Conservation (phyloP, 2,113 vertebrate species). For the Sakesphorus luctuosus region DNA sequence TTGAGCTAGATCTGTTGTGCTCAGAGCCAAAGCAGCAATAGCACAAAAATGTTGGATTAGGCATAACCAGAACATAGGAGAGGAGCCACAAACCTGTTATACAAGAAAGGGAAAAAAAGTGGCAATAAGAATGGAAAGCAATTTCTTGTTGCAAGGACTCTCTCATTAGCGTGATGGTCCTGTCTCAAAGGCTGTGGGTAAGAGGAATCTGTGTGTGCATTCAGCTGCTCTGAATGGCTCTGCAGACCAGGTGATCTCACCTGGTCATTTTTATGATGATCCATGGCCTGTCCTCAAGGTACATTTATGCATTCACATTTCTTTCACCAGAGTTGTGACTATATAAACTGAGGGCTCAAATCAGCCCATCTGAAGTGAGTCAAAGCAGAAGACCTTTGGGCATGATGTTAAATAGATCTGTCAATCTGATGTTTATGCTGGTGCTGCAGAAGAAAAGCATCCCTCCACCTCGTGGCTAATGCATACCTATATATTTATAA, state of each 20-base stretch:
- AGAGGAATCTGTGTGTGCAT: background rate
- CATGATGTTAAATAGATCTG: background rate
- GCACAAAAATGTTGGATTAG: background rate
- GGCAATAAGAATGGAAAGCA: background rate
- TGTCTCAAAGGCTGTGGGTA: background rate
- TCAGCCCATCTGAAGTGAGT: background rate
- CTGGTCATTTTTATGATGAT: background rate
- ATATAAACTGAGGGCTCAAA: slow-evolving; percentile 10
- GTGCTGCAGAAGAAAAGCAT: background rate
- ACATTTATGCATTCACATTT: background rate
- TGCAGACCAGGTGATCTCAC: background rate
- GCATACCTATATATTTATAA: background rate
- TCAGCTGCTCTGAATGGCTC: background rate
- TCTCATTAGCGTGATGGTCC: background rate
- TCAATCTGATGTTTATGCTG: background rate
- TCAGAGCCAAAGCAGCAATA: background rate
- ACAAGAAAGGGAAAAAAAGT: background rate
- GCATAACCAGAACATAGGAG: background rate
- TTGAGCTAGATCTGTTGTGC: background rate
- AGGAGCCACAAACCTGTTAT: background rate
- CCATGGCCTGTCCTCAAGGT: background rate
- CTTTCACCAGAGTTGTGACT: background rate
- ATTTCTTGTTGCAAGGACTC: background rate
- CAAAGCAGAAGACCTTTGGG: slow-evolving; percentile 18
- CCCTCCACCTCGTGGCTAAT: background rate